phyloP scores from a whole-genome alignment of 1,140 invertebrate species.

The Whitmania pigra region DNA sequence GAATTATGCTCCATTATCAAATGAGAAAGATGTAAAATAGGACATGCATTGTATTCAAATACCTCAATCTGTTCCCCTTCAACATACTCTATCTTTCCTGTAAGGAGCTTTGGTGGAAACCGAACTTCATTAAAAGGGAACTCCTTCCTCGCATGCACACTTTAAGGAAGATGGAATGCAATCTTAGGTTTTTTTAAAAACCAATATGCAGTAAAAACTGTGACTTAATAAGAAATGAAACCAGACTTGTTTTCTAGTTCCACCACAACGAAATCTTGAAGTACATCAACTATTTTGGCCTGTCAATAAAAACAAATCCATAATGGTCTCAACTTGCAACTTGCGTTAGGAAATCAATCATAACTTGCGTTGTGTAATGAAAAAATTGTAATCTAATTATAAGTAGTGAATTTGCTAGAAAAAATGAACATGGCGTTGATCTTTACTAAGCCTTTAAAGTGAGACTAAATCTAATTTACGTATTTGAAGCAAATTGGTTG shows the following conservation, averaged over 20 bases:
- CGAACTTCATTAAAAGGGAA: slow-evolving; percentile 18
- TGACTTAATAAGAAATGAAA: not conserved
- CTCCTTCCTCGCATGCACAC: slow-evolving; percentile 1
- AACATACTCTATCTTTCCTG: not conserved
- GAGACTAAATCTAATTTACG: not conserved
- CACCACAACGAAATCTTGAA: not conserved
- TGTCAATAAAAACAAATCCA: not conserved
- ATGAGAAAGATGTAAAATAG: too few species aligned
- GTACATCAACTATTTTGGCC: slow-evolving; percentile 9
- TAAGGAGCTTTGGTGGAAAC: not conserved
- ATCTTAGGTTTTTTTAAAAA: not conserved
- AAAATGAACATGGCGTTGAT: slow-evolving; percentile 5
- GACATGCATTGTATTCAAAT: not conserved
- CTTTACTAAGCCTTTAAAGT: not conserved
- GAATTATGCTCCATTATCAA: too few species aligned
- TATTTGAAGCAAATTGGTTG: not conserved
- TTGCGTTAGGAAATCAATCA: too few species aligned
- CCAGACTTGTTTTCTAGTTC: slow-evolving; percentile 7
- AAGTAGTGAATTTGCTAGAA: not conserved
- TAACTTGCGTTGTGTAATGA: not conserved
- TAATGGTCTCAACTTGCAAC: not conserved
- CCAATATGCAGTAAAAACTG: not conserved
- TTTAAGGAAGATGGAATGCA: not conserved
- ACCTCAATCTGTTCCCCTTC: slow-evolving; percentile 15
- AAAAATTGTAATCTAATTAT: not conserved